A percentile compares a stretch with the other conserved stretches of the same genome.
Evolutionary conservation across 2,113 vertebrate species (phyloP).

Genomic region (Psittacara wagleri): DNA sequence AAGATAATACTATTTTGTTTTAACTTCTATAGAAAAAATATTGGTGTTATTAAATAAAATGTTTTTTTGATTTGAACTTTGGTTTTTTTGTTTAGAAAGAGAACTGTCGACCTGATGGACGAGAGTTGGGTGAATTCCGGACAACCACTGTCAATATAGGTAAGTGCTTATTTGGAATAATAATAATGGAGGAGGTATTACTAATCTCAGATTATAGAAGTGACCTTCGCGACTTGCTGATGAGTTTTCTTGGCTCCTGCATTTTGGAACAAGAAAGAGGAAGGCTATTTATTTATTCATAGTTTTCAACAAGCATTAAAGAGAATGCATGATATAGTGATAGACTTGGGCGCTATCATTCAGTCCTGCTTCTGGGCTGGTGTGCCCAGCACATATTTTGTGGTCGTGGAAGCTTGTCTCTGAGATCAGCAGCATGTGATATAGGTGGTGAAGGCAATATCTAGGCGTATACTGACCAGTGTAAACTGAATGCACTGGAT

Average conservation of each 20-base stretch:
- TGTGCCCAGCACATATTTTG: background rate
- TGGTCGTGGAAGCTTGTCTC: background rate
- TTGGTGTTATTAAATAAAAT: background rate
- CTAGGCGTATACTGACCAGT: background rate
- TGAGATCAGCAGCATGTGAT: background rate
- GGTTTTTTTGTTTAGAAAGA: constrained; percentile 82
- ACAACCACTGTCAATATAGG: constrained; percentile 96
- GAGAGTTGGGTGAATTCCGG: constrained; percentile 92
- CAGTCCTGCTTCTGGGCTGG: background rate
- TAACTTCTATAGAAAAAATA: background rate
- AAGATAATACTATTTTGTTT: background rate
- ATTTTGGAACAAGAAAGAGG: background rate
- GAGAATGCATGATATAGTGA: accelerated
- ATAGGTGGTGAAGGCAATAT: background rate
- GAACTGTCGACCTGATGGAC: constrained; percentile 94
- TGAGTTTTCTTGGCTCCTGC: background rate
- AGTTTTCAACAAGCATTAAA: background rate
- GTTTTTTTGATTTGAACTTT: background rate
- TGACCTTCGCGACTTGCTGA: background rate
- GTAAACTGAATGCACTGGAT: background rate
- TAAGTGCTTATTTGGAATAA: constrained; percentile 61
- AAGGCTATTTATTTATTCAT: background rate
- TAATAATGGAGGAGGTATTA: background rate
- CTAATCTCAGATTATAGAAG: background rate
- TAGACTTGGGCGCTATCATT: background rate